Evolutionary conservation across 2,888 invertebrate genomes (phyloP), one percentile per base, ranked within the genome.

Genomic region (Lumbricus terrestris): DNA sequence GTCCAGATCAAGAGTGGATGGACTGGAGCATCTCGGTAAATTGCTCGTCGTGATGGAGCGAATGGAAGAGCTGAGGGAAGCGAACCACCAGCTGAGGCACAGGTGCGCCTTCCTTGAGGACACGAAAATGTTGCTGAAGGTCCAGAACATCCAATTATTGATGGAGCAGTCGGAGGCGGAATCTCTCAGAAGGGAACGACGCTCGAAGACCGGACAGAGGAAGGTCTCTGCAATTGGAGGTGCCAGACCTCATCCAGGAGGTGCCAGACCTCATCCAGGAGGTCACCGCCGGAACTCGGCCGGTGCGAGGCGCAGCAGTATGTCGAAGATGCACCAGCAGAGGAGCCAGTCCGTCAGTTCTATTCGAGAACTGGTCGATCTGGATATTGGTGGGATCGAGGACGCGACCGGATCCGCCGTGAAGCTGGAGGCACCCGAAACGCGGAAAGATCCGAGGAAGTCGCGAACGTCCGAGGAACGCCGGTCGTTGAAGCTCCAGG

Each of bases 1-100:
- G 34, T n/a, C 90, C 23, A n/a, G 35, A 33, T 29, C n/a, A 18
- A 20, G 37, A 38, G n/a, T 90, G 37, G 89, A 54, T 0, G 95
- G 96, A 6, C 96, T 98, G 91, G 97, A 97, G 93, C 97, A 97
- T 93, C 94, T 98, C 89, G 97, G 97, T 92, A 97, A 97, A 93
- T 95, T 98, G 16, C 96, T 97, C 93, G 96, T 96, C 91, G 95
- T 98, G 54, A 96, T 97, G 94, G 97, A 97, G 93, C 97, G 97
- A 93, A 96, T 97, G 92, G 95, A 97, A 15, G 96, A 96, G 85
- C 95, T 97, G 82, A 96, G 96, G 92, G 96, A 97, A 93, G 96
- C 97, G 92, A 97, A 97, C 94, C 96, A 96, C 0, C 96, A 96
- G 92, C 95, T 97, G 38, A 96, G 97, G 90, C 96, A 96, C 92